Conservation (phyloP, 2,888 invertebrate species). For the Drosophila pseudotakahashii region DNA sequence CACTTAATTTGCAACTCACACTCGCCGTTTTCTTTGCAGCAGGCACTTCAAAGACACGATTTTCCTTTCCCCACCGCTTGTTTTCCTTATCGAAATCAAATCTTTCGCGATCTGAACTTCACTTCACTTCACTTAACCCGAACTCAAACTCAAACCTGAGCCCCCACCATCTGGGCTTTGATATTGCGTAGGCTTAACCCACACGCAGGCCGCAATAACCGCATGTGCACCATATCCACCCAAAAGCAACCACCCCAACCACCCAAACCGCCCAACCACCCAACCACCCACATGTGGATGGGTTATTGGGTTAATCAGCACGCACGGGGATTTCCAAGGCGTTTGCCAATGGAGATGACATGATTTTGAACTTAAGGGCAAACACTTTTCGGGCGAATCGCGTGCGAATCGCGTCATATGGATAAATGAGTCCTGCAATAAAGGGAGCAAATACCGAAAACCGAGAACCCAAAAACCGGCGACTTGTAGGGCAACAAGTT, state of each 20-base stretch:
- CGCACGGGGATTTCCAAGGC: constrained; percentile 39
- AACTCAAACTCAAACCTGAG: too few relatives aligned
- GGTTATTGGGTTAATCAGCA: constrained; percentile 53
- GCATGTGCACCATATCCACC: constrained; percentile 5
- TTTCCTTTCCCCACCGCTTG: constrained; percentile 6
- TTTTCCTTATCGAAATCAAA: constrained; percentile 37
- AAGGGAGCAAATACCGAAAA: constrained; percentile 6
- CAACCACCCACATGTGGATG: constrained; percentile 35
- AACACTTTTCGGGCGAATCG: constrained; percentile 45
- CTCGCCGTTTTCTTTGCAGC: background rate
- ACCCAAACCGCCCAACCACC: background rate
- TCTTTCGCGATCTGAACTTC: constrained; percentile 27
- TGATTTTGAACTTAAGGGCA: constrained; percentile 54
- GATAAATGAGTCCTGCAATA: constrained; percentile 36
- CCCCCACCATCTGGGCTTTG: background rate
- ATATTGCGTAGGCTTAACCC: constrained; percentile 18
- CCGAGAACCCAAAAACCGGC: background rate
- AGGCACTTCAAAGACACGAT: constrained; percentile 29
- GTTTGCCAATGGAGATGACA: constrained; percentile 37
- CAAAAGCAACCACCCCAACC: constrained; percentile 19
- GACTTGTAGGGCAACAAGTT: constrained; percentile 68
- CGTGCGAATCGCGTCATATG: constrained; percentile 53
- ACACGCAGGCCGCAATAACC: constrained; percentile 9
- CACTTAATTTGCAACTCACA: too few relatives aligned
- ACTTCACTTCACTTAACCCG: constrained; percentile 2